Evolutionary conservation across 2,888 invertebrate species (phyloP), one percentile per base, ranked within the genome.

Genomic region (Mycalesis mineus): DNA sequence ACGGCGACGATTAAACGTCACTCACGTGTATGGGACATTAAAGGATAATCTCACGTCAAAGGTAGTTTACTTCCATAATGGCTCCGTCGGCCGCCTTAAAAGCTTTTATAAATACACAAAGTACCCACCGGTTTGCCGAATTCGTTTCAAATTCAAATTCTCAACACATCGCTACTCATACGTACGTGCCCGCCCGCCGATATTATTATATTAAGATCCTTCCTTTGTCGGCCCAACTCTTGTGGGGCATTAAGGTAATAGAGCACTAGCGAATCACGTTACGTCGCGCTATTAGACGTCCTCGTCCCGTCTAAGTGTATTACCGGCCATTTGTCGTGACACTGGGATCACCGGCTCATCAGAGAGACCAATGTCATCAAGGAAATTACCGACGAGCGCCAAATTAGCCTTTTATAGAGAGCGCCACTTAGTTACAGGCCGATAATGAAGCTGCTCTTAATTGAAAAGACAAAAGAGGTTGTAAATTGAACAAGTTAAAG

Each of bases 321-420:
- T 85, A 85, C 79, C 60, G 74, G 80, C 82, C 82, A 85, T 84
- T 85, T 84, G 81, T 82, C 78, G 78, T 79, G 77, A 75, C 81
- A 79, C 77, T 75, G 78, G 81, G 78, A 77, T 77, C 74, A 72
- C 68, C 62, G 67, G 60, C 77, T 77, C 80, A 75, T 80, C 77
- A 74, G 62, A 56, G 62, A 63, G 63, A 57, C 68, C 67, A 68
- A 68, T 69, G 70, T 69, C 76, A 73, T 74, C 73, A 68, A 62
- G 48, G 33, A 57, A 62, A 62, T 55, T 57, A 61, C 57, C 42
- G 51, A 61, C 60, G 55, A 60, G 52, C 39, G 47, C 57, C 22
- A 48, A 60, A 61, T 61, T 61, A 57, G 51, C 37, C 51, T 57
- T 50, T 57, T 57, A 60, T 42, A 47, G 33, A 33, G 45, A 50